A percentile compares a stretch with the other conserved stretches of the same genome.
Conservation (phyloP, 2,113 vertebrate species). For the Nematolebias whitei region DNA sequence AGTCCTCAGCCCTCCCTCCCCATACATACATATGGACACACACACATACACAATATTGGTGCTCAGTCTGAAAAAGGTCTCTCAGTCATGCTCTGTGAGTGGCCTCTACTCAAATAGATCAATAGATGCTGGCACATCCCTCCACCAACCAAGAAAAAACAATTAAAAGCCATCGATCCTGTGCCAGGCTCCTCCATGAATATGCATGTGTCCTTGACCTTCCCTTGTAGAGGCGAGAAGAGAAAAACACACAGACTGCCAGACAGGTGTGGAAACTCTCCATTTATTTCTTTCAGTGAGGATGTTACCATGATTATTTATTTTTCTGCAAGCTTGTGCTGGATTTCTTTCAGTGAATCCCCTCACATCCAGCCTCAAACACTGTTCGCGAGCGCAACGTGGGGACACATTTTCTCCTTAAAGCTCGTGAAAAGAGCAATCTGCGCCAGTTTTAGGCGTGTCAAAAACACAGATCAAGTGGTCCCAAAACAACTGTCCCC, state of each 20-base stretch:
- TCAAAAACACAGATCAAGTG: conserved; percentile 55
- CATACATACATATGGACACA: conserved; percentile 39
- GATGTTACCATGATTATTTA: conserved; percentile 3
- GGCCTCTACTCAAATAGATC: conserved; percentile 89
- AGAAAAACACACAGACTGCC: conserved; percentile 43
- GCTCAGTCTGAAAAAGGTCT: conserved; percentile 79
- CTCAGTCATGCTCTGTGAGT: conserved; percentile 75
- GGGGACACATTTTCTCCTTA: conserved; percentile 43
- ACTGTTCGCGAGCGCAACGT: conserved; percentile 19
- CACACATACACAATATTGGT: conserved; percentile 52
- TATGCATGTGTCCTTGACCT: conserved; percentile 99
- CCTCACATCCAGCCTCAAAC: conserved; percentile 28
- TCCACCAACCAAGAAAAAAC: conserved; percentile 94
- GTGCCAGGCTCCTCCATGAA: conserved; percentile 88
- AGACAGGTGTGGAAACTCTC: conserved; percentile 42
- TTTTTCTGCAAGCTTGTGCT: background rate
- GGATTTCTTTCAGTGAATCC: conserved; percentile 10
- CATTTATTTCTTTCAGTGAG: conserved; percentile 11
- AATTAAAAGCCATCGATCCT: conserved; percentile 98
- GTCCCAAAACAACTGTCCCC: conserved; percentile 63
- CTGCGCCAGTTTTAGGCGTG: conserved; percentile 57
- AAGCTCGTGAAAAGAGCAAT: conserved; percentile 33
- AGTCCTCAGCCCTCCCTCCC: conserved; percentile 15
- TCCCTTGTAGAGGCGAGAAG: conserved; percentile 58
- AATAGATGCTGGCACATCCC: conserved; percentile 92